Evolutionary conservation across 2,888 invertebrate genomes (phyloP).

Genomic region (Chymomyza amoena): DNA sequence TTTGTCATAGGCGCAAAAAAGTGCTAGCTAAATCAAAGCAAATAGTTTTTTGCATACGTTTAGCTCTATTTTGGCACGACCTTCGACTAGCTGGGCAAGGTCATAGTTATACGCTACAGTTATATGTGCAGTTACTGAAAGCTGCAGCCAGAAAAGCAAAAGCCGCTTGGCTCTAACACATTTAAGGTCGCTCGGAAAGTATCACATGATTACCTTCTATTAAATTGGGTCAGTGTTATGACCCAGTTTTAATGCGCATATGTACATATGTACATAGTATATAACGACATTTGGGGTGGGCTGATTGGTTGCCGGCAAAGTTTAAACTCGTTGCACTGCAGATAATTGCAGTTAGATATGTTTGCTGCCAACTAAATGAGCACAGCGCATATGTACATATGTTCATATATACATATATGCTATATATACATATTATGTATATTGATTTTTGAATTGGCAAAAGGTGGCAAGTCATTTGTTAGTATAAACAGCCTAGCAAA

Average conservation of each 20-base stretch:
- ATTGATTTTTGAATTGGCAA: constrained; percentile 1
- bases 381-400: not conserved
- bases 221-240: constrained; percentile 69
- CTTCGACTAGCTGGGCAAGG: constrained; percentile 43
- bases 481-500: not conserved
- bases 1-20: too few species aligned
- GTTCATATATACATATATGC: too few species aligned
- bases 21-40: not conserved
- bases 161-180: not conserved
- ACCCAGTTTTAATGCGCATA: constrained; percentile 50
- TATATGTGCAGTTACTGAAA: constrained; percentile 15
- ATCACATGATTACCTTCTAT: constrained; percentile 8
- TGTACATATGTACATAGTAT: not conserved
- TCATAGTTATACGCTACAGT: constrained; percentile 32
- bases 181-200: not conserved
- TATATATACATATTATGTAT: not conserved
- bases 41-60: not conserved
- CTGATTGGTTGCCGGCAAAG: not conserved
- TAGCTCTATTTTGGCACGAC: constrained; percentile 25
- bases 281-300: not conserved
- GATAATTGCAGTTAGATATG: constrained; percentile 5
- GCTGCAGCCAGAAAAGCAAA: constrained; percentile 9
- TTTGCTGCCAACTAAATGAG: not conserved
- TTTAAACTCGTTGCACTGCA: not conserved
- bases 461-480: not conserved